Evolutionary conservation across 2,888 invertebrate genomes (phyloP).

Genomic region (Nipponacmea schrenckii): DNA sequence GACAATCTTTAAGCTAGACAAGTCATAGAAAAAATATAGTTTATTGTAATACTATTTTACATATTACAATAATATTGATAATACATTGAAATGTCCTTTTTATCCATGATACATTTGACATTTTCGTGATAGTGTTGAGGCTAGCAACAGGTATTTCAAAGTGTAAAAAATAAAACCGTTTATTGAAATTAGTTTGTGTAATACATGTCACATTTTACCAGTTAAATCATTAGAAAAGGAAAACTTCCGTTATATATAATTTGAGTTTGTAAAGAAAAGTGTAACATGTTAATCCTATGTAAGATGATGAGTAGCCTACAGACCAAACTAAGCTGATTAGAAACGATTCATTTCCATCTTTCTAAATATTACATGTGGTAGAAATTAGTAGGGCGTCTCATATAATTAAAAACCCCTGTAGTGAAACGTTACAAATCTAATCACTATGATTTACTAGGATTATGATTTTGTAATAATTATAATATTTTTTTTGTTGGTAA

Average conservation of each 20-base stretch:
- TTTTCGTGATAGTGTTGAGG: no score
- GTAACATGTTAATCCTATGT: not conserved
- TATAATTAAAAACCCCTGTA: conserved; percentile 8
- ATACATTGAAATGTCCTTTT: no score
- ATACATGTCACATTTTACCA: conserved; percentile 2
- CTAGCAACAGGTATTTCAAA: no score
- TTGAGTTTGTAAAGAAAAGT: not conserved
- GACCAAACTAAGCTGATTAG: conserved; percentile 8
- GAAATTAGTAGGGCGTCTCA: conserved; percentile 5
- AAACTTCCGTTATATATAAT: conserved; percentile 6
- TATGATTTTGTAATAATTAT: conserved; percentile 1
- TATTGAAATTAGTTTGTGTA: not conserved
- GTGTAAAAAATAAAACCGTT: no score
- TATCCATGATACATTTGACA: no score
- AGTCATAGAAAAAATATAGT: no score
- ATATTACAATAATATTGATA: no score
- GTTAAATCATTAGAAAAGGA: not conserved
- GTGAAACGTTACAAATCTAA: conserved; percentile 4
- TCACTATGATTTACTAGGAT: not conserved
- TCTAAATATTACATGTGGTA: not conserved
- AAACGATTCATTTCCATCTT: not conserved
- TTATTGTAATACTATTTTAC: no score
- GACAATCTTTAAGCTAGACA: not conserved
- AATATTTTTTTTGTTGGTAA: conserved; percentile 1
- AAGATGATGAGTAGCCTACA: not conserved